Evolutionary conservation across 2,888 invertebrate genomes (phyloP).

Genomic region (Proisotoma minuta): DNA sequence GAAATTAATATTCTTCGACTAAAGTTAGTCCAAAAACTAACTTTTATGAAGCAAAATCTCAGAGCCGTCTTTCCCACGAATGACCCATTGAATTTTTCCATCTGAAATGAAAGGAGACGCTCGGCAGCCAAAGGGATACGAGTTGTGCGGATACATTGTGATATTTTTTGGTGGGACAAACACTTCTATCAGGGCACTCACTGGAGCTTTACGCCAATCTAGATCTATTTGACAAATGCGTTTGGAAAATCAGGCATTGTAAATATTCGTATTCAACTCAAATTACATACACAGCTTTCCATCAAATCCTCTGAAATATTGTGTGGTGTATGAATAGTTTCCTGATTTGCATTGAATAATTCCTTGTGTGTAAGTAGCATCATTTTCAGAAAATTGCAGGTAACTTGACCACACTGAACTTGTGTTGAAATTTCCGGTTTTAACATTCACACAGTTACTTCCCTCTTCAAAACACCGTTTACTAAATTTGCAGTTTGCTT

Average conservation of each 20-base stretch:
- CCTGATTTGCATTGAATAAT: constrained; percentile 31
- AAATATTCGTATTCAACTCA: neutral
- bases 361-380: constrained; percentile 12
- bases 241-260: too few relatives aligned
- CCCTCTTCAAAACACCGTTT: constrained; percentile 23
- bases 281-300: constrained; percentile 22
- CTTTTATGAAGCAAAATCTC: constrained; percentile 38
- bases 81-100: constrained; percentile 36
- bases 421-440: too few relatives aligned
- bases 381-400: neutral
- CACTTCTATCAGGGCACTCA: constrained; percentile 26
- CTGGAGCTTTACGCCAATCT: constrained; percentile 29
- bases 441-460: too few relatives aligned
- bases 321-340: constrained; percentile 22
- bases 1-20: neutral
- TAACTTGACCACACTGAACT: too few relatives aligned
- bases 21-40: too few relatives aligned
- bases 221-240: constrained; percentile 23
- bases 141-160: constrained; percentile 32
- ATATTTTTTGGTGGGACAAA: constrained; percentile 21
- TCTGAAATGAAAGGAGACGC: constrained; percentile 31
- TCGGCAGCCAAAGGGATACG: constrained; percentile 34
- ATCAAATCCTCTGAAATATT: constrained; percentile 34
- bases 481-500: constrained; percentile 25
- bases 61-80: constrained; percentile 34